These are phyloP conservation scores for Chauna torquata DNA, from an alignment of 2,113 vertebrate species.

Conservation along the genomic window DNA sequence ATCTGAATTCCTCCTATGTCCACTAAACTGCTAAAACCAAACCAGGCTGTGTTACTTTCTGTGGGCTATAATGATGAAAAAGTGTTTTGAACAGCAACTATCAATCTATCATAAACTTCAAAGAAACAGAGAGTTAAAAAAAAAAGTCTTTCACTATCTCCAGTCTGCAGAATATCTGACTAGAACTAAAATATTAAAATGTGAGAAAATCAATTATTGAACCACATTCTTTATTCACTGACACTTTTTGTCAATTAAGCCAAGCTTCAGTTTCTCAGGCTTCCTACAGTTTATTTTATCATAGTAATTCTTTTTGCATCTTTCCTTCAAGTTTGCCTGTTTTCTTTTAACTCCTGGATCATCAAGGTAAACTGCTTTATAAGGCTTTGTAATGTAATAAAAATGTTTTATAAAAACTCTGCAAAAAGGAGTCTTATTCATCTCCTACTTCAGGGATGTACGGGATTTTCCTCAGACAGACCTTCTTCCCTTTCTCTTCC, in stretches of 20 bases:
- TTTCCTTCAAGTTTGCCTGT: background rate
- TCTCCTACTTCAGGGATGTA: background rate
- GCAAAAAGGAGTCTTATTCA: background rate
- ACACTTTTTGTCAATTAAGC: conserved; percentile 58
- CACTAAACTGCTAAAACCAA: conserved; percentile 37
- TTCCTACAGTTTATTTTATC: conserved; percentile 18
- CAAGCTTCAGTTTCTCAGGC: background rate
- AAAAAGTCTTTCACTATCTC: conserved; percentile 18
- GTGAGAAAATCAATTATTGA: conserved; percentile 73
- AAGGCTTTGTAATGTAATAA: background rate
- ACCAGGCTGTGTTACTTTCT: background rate
- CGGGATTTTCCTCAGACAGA: background rate
- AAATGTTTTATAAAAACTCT: background rate
- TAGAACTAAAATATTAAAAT: conserved; percentile 73
- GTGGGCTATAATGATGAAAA: conserved; percentile 34
- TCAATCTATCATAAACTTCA: conserved; percentile 51
- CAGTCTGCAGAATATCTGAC: conserved; percentile 23
- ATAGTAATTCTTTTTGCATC: background rate
- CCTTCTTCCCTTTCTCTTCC: background rate
- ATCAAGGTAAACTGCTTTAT: background rate
- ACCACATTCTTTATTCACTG: conserved; percentile 59
- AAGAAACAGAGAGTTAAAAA: conserved; percentile 30
- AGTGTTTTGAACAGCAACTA: conserved; percentile 26
- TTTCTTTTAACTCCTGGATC: conserved; percentile 13
- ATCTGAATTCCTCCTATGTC: background rate